These are phyloP conservation scores for Brachirus orientalis DNA, from an alignment of 2,113 vertebrate genomes.

Conservation along the genomic window DNA sequence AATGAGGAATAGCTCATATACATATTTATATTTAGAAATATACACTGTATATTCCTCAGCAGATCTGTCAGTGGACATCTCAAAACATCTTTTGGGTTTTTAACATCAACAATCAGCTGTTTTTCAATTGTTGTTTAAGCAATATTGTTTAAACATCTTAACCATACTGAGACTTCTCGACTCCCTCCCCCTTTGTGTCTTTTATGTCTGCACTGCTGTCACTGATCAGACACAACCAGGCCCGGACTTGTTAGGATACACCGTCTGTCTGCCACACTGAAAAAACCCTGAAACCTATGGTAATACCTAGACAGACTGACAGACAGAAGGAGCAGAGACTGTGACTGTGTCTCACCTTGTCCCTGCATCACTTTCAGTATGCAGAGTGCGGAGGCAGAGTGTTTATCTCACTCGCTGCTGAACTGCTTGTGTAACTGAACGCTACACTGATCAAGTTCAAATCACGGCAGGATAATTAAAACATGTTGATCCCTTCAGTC, in stretches of 20 bases:
- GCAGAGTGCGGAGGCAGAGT: slow-evolving; percentile 57
- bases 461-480: slow-evolving; percentile 77
- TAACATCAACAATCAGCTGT: too few species aligned
- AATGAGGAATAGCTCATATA: not conserved
- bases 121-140: slow-evolving; percentile 13
- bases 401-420: slow-evolving; percentile 66
- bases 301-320: slow-evolving; percentile 33
- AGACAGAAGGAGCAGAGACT: slow-evolving; percentile 29
- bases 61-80: not conserved
- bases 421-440: slow-evolving; percentile 73
- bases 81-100: too few species aligned
- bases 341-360: slow-evolving; percentile 55
- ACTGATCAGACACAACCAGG: slow-evolving; percentile 57
- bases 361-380: slow-evolving; percentile 49
- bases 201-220: slow-evolving; percentile 48
- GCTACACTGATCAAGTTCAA: slow-evolving; percentile 72
- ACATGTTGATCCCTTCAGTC: slow-evolving; percentile 81
- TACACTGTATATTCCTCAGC: not conserved
- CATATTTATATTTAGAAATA: not conserved
- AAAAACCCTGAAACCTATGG: slow-evolving; percentile 20
- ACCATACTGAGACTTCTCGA: slow-evolving; percentile 28
- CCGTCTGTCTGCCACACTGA: slow-evolving; percentile 56
- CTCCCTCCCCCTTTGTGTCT: not conserved
- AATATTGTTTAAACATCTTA: slow-evolving; percentile 16
- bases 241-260: slow-evolving; percentile 63